Base-by-base conservation (phyloP, 2,797 vertebrate species). In the Gymnocypris eckloni region DNA sequence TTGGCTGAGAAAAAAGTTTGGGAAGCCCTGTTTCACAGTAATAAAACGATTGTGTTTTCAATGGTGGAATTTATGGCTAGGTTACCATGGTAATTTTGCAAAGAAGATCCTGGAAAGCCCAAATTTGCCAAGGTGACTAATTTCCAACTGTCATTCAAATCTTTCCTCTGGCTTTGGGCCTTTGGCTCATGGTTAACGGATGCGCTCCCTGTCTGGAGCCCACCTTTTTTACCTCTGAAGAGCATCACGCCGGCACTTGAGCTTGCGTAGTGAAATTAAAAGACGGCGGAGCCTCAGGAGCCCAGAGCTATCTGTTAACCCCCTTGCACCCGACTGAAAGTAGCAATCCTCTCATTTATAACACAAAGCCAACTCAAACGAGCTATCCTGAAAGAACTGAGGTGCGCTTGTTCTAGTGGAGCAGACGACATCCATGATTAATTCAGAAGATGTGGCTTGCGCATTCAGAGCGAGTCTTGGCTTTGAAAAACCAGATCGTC, bases 101-200 rank as follows among this genome's bases (percentile, higher is more conserved):
- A 28, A 39, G 12, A 56, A 56, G 50, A 56, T 25, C n/a, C 28
- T 64, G 66, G 56, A 45, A 66, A 71, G 37, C 50, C 15, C 8
- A 45, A 3, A 50, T 25, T 33, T 64, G 18, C 45, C 33, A 77
- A 61, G 25, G 16, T 16, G 25, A 66, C 39, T 5, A 37, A 1
- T 25, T 66, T 66, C 13, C 25, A 16, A 66, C 79, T 59, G 61
- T 71, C 25, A 86, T 86, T 84, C 39, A 69, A 37, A 28, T 70
- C 48, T 77, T 87, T 69, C 39, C 6, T 1, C 48, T 61, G 43
- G 39, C 15, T 52, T 84, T 75, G 6, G 16, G 82, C 66, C 59
- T 88, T 71, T 45, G 12, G 59, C 48, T 84, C 82, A 84, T 56
- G 48, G 73, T 83, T 52, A 80, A 76, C 83, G 50, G 81, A 84